Percentiles rank a stretch among this genome's conserved stretches.
These are phyloP conservation scores for Apaloderma vittatum DNA, from an alignment of 2,113 vertebrate genomes.

Conservation along the genomic window DNA sequence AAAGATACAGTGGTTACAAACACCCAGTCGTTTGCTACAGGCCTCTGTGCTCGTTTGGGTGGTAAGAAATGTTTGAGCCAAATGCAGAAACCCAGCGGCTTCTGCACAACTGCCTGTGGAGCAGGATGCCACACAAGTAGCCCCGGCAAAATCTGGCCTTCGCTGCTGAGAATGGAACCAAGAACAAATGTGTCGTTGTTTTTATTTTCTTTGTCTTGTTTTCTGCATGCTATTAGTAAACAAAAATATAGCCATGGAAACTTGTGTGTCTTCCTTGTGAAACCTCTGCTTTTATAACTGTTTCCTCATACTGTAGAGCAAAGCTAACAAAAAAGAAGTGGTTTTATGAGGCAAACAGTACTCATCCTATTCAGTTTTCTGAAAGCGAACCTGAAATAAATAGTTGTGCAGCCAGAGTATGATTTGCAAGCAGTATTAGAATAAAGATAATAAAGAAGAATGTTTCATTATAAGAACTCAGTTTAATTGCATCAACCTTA, in stretches of 20 bases:
- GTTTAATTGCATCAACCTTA: slow-evolving; percentile 8
- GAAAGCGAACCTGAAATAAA: slow-evolving; percentile 32
- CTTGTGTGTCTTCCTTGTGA: background rate
- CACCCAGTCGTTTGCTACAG: background rate
- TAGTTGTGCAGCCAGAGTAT: background rate
- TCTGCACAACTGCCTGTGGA: background rate
- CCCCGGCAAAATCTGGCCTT: slow-evolving; percentile 10
- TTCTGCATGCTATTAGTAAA: background rate
- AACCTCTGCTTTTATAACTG: background rate
- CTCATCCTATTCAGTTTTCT: slow-evolving; percentile 8
- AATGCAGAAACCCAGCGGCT: slow-evolving; percentile 43
- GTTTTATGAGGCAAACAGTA: background rate
- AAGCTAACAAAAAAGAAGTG: background rate
- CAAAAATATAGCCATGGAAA: background rate
- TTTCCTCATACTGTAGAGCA: background rate
- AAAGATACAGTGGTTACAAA: background rate
- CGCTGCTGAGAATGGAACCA: background rate
- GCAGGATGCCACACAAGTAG: slow-evolving; percentile 49
- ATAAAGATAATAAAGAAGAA: slow-evolving; percentile 40
- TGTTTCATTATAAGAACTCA: background rate
- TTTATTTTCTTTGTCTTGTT: background rate
- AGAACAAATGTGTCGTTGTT: background rate
- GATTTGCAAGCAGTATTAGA: slow-evolving; percentile 10
- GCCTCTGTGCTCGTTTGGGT: background rate
- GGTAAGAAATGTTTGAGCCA: slow-evolving; percentile 4